Evolutionary conservation across 2,888 invertebrate genomes (phyloP), one percentile per base, ranked within the genome.

Genomic region (Cactoblastis cactorum): DNA sequence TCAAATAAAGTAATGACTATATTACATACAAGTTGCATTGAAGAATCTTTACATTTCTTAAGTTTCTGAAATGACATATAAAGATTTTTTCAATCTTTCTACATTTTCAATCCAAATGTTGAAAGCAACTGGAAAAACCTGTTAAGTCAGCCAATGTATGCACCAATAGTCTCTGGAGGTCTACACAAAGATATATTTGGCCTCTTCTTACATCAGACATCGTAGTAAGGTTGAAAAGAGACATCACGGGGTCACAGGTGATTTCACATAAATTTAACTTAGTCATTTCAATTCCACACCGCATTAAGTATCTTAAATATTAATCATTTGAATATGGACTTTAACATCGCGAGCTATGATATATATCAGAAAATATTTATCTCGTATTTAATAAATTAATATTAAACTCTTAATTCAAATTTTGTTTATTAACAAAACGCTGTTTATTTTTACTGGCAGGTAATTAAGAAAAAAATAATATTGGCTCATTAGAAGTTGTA

Each of bases 61-160:
- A n/a, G n/a, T n/a, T n/a, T n/a, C n/a, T n/a, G n/a, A n/a, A n/a
- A n/a, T n/a, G n/a, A n/a, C n/a, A n/a, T n/a, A n/a, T n/a, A n/a
- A n/a, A 22, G 3, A 5, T 15, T 18, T 15, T 6, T 45, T 28
- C 9, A n/a, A 39, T 12, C 12, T 39, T 39, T 12, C 0, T 12
- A n/a, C n/a, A 5, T 4, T 11, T 39, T 11, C 22, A 46, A 53
- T 54, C 45, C 69, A 74, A 77, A 57, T 63, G 83, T 86, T 77
- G 54, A 49, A 52, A 51, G 71, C 68, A 58, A 55, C 81, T 77
- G 71, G 48, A 53, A 65, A 77, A 85, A 88, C 85, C 82, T 81
- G 86, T 87, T 84, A 79, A 85, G 79, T 85, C 83, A 80, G 81
- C 78, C 74, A 78, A 79, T 76, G 78, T 75, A 75, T 78, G 76